phyloP scores from a whole-genome alignment of 1,140 invertebrate genomes.

The Drosophila pectinifera region DNA sequence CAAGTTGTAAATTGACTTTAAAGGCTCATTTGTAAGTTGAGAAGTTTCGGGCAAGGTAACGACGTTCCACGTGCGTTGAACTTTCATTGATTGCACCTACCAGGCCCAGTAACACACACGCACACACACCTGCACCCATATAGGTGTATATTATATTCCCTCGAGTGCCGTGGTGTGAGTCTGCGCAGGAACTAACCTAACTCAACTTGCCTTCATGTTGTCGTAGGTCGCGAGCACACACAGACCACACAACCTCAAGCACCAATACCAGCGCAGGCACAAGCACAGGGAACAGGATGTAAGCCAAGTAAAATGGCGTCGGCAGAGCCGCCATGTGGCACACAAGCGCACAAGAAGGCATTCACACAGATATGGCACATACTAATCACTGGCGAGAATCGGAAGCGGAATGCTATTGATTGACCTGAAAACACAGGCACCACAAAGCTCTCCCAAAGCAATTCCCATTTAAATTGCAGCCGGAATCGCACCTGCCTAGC shows the following conservation, averaged over 20 bases:
- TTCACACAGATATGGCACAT: constrained; percentile 32
- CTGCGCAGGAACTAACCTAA: constrained; percentile 76
- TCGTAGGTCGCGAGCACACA: constrained; percentile 66
- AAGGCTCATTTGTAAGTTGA: neutral
- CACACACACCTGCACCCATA: neutral
- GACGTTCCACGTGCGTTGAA: constrained; percentile 65
- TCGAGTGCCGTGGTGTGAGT: constrained; percentile 54
- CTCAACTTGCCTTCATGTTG: constrained; percentile 50
- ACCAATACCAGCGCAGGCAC: neutral
- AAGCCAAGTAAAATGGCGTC: constrained; percentile 41
- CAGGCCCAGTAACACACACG: constrained; percentile 19
- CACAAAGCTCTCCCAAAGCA: constrained; percentile 15
- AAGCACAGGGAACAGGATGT: constrained; percentile 6
- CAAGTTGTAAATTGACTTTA: neutral
- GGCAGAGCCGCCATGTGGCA: constrained; percentile 53
- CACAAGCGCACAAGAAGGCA: constrained; percentile 15
- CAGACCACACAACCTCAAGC: constrained; percentile 3
- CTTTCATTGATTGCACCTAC: constrained; percentile 65
- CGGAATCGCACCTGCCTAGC: neutral
- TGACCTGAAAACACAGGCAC: constrained; percentile 73
- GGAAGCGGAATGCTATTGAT: constrained; percentile 74
- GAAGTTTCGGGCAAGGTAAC: constrained; percentile 17
- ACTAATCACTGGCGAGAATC: constrained; percentile 59
- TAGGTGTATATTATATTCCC: constrained; percentile 1
- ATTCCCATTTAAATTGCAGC: constrained; percentile 4